Base-by-base conservation (phyloP, 1,140 invertebrate genomes). In the Saccostrea glomerata region DNA sequence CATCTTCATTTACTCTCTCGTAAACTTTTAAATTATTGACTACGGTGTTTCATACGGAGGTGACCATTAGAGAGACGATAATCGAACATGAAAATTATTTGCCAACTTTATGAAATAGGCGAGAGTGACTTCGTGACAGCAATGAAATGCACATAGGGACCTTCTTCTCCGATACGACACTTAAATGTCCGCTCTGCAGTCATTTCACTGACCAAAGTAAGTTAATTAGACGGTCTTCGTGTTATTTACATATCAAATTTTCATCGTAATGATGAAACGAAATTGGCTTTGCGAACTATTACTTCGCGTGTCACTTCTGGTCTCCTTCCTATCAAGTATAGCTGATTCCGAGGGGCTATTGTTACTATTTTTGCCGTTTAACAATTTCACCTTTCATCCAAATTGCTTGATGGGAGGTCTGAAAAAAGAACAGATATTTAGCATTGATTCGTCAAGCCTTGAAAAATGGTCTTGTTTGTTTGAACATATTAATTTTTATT, bases 211-310 rank as follows among this genome's bases (percentile, higher is more conserved):
- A 36, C 70, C 70, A 77, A 77, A 77, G 70, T 77, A 77, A 77
- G 70, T 77, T 77, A 77, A 77, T 77, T 77, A 77, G 70, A 36
- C 70, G 70, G 70, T 12, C 70, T 77, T 30, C 70, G 70, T 77
- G 70, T 77, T 77, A 77, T 77, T 77, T 77, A 77, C 70, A 77
- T 77, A 77, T 77, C 70, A 77, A 77, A 77, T 77, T 77, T 77
- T 77, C 70, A 25, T 30, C 25, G 70, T 36, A 77, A 77, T 17
- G 70, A 77, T 77, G 70, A 77, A 77, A 77, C 23, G 70, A 77
- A 77, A 77, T 77, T 77, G 70, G 23, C 70, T 77, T 30, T 36
- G 70, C 25, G 70, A 77, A 77, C 70, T 77, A 77, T 77, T 77
- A 30, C 70, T 15, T 77, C 70, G 70, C 70, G 5, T 77, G 70